Base-by-base conservation (phyloP, 2,888 invertebrate genomes). In the Synergus japonicus region DNA sequence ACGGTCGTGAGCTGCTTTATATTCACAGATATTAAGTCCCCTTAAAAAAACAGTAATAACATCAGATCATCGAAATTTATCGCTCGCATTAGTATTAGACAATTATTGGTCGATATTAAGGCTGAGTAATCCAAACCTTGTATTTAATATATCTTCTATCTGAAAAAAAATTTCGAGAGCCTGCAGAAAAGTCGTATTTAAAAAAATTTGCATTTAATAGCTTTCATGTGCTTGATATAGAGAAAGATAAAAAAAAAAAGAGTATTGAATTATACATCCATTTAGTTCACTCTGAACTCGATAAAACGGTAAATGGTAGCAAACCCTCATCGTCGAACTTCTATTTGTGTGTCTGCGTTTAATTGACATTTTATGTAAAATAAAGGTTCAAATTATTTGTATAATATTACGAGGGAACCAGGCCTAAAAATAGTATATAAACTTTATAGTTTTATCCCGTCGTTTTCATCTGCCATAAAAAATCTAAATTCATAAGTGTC, bases 1-100 rank as follows among this genome's bases (percentile, higher is more conserved):
- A 58, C 58, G 58, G 58, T 58, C 58, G 58, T 58, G 58, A 58
- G 58, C 58, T 58, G 58, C 58, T 58, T 58, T 58, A 58, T 58
- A 58, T 58, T 58, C 58, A 58, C 58, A 58, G 58, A 58, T 58
- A 58, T 58, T 18, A 18, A 18, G 58, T 58, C 18, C 58, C 54
- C 58, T 3, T 18, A 18, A 58, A 58, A 58, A 58, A 58, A 58
- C 9, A 58, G 58, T 18, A 58, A 58, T 58, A 9, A 58, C 58
- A 58, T 15, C 58, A 58, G 58, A 58, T 58, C 58, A 58, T 58
- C 58, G 18, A 58, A 58, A 58, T 58, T 58, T 58, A 58, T 18
- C 18, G 18, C 58, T 18, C 58, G 58, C 58, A 58, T 58, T 58
- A 58, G 58, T 58, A 58, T 58, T 58, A 58, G 58, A 58, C n/a